Evolutionary conservation across 2,113 vertebrate species (phyloP).

Genomic region (Prionailurus bengalensis): DNA sequence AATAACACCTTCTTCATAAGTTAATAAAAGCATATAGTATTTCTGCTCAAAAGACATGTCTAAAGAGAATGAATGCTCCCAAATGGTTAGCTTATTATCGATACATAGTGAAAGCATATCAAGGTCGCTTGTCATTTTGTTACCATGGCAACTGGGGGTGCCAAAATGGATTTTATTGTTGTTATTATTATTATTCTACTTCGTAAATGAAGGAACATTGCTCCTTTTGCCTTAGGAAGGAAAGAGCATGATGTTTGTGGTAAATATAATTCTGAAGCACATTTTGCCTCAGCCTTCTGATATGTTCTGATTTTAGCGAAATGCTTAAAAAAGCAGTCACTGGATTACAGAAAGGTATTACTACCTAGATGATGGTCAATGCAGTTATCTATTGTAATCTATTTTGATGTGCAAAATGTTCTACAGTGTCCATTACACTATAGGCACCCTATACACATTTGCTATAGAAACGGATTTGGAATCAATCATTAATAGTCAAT

Average conservation of each 20-base stretch:
- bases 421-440: neutral
- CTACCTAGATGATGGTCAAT: neutral
- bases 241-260: constrained; percentile 65
- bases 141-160: constrained; percentile 70
- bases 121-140: constrained; percentile 79
- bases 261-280: constrained; percentile 45
- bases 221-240: constrained; percentile 63
- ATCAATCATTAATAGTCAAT: constrained; percentile 17
- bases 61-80: constrained; percentile 60
- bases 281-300: neutral
- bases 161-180: neutral
- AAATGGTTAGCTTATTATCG: constrained; percentile 76
- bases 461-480: neutral
- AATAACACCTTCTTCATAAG: constrained; percentile 16
- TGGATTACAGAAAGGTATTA: neutral
- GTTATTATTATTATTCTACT: constrained; percentile 32
- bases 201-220: constrained; percentile 71
- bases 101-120: constrained; percentile 72
- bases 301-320: constrained; percentile 47
- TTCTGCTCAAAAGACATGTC: constrained; percentile 48
- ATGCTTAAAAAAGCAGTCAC: neutral
- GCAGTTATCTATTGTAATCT: neutral
- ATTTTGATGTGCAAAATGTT: neutral
- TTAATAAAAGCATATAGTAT: constrained; percentile 4
- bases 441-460: neutral